Evolutionary conservation across 2,113 vertebrate genomes (phyloP), one percentile per base, ranked within the genome.

Genomic region (Thryonomys swinderianus): DNA sequence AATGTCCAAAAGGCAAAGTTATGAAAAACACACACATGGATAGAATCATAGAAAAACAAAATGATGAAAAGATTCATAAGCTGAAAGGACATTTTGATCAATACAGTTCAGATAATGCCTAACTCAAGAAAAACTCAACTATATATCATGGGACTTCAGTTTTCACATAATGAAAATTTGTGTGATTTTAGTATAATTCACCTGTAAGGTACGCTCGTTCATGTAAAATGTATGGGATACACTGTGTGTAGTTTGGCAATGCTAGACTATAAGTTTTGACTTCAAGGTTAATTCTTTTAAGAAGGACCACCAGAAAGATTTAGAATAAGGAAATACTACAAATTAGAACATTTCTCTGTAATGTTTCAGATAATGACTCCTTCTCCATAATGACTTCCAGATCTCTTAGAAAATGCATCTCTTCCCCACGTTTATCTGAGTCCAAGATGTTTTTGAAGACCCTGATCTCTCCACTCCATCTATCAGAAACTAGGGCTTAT

Each of bases 1-100:
- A 96, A 42, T 67, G 30, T 51, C 73, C 90, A 69, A 73, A 92
- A 95, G 48, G 2, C 53, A 91, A n/a, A 64, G 1, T 69, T 48
- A 92, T 42, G n/a, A 85, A 61, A 53, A 97, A 80, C n/a, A 91
- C 30, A 74, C 71, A 16, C 37, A 71, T 20, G 42, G 14, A 18
- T 8, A 76, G 37, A 51, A 88, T 81, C 3, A 53, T 25, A 53
- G 64, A 61, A 84, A 76, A 62, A 17, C 10, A 69, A 42, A 91
- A 51, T 6, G 17, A 59, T 57, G 48, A 62, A 53, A 62, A 73
- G 32, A 37, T 16, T 37, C 18, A 57, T 13, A 66, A 66, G 32
- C 34, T 10, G 7, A 53, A 90, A 84, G 42, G 3, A 37, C 23
- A 13, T 48, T 76, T 34, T 30, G 6, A 71, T 66, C 55, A 90